Evolutionary conservation across 2,888 invertebrate genomes (phyloP).

Genomic region (Brenthis hecate): DNA sequence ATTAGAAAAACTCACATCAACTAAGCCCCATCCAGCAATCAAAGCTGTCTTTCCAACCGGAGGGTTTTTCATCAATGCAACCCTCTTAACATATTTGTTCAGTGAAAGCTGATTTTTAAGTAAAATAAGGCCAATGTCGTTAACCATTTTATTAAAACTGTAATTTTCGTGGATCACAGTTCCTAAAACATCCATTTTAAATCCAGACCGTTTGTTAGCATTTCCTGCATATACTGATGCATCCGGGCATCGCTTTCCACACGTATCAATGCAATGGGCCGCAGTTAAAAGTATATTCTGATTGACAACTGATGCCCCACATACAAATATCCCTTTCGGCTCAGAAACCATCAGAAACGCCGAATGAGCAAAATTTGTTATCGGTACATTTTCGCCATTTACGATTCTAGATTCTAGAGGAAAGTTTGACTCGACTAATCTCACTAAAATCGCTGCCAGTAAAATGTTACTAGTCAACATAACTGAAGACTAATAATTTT

Average conservation of each 20-base stretch:
- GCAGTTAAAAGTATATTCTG: constrained; percentile 49
- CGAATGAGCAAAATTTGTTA: constrained; percentile 45
- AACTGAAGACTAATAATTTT: neutral
- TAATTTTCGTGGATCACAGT: constrained; percentile 23
- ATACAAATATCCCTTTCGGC: constrained; percentile 32
- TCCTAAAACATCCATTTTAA: neutral
- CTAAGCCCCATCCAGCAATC: constrained; percentile 35
- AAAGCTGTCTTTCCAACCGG: neutral
- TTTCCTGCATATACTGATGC: constrained; percentile 40
- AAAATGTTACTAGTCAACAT: constrained; percentile 13
- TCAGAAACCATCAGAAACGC: constrained; percentile 40
- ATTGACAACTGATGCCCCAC: constrained; percentile 51
- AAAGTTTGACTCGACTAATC: neutral
- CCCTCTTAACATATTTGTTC: constrained; percentile 17
- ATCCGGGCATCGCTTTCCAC: constrained; percentile 12
- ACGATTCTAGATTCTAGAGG: constrained; percentile 40
- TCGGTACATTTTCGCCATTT: constrained; percentile 38
- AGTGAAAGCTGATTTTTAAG: constrained; percentile 16
- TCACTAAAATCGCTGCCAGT: neutral
- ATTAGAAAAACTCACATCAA: constrained; percentile 26
- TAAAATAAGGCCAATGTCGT: constrained; percentile 32
- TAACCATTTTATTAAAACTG: neutral
- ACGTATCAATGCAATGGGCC: constrained; percentile 49
- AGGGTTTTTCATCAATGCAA: constrained; percentile 14
- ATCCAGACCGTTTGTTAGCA: constrained; percentile 37